A percentile compares a stretch with the other conserved stretches of the same genome.
These are phyloP conservation scores for Alligator mississippiensis DNA, from an alignment of 2,113 vertebrate species.

Conservation along the genomic window DNA sequence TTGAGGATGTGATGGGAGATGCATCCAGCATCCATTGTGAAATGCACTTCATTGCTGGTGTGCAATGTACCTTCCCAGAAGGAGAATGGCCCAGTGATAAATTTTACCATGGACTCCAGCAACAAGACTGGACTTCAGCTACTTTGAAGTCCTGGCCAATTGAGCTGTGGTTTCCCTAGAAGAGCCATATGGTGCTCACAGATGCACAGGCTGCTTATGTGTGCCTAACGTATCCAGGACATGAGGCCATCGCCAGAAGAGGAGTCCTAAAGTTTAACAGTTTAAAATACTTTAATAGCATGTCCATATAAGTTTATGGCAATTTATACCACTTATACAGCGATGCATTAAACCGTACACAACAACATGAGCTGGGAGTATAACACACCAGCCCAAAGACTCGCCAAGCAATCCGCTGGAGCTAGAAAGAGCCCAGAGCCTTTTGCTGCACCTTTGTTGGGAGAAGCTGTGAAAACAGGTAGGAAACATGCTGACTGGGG, in stretches of 20 bases:
- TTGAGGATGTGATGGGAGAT: too few relatives aligned
- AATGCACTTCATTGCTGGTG: too few relatives aligned
- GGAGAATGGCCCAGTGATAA: background rate
- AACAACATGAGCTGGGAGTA: background rate
- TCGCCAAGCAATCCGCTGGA: background rate
- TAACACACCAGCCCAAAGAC: background rate
- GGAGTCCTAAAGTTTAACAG: background rate
- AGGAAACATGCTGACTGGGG: background rate
- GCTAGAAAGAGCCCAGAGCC: background rate
- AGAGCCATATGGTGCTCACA: background rate
- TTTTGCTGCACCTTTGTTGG: background rate
- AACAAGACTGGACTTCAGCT: fast-evolving
- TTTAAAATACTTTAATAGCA: background rate
- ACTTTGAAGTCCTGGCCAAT: background rate
- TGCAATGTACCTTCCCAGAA: background rate
- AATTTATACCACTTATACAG: background rate
- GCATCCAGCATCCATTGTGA: too few relatives aligned
- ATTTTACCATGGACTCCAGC: background rate
- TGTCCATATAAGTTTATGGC: background rate
- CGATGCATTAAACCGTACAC: background rate
- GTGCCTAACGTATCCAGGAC: background rate
- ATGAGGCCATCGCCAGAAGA: fast-evolving
- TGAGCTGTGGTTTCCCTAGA: background rate
- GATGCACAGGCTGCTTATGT: background rate
- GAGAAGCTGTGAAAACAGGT: background rate